Percentiles rank a stretch among this genome's conserved stretches.
These are phyloP conservation scores for Leucophora obtusa DNA, from an alignment of 2,888 invertebrate genomes.

Conservation along the genomic window DNA sequence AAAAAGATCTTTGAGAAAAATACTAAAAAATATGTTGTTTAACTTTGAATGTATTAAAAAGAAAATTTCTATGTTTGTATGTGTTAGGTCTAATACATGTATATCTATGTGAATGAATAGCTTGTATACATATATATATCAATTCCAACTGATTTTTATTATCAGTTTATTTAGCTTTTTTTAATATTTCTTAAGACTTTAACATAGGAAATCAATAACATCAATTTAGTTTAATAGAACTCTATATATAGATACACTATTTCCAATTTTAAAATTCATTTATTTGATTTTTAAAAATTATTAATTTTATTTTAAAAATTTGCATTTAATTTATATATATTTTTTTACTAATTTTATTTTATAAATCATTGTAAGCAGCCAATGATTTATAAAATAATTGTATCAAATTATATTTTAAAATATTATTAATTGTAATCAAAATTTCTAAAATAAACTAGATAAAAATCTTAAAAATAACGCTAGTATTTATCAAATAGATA, in stretches of 20 bases:
- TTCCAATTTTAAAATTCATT: neutral
- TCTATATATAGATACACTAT: neutral
- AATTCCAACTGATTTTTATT: conserved; percentile 32
- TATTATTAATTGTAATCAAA: no score
- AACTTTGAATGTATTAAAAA: neutral
- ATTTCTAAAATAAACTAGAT: no score
- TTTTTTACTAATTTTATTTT: no score
- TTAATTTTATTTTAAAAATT: no score
- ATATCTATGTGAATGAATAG: neutral
- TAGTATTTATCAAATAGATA: no score
- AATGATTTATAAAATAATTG: no score
- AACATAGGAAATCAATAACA: conserved; percentile 24
- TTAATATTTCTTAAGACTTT: neutral
- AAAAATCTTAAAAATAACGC: no score
- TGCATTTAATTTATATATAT: no score
- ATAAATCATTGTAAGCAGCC: no score
- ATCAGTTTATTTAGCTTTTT: conserved; percentile 14
- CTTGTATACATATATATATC: conserved; percentile 22
- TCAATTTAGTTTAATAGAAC: conserved; percentile 6
- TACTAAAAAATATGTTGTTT: neutral
- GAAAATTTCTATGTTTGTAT: conserved; percentile 19
- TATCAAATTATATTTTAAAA: no score
- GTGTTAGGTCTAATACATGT: neutral
- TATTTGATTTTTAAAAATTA: no score
- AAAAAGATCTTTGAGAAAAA: conserved; percentile 42